Base-by-base conservation (phyloP, 2,888 invertebrate species). In the Torymus auratus region DNA sequence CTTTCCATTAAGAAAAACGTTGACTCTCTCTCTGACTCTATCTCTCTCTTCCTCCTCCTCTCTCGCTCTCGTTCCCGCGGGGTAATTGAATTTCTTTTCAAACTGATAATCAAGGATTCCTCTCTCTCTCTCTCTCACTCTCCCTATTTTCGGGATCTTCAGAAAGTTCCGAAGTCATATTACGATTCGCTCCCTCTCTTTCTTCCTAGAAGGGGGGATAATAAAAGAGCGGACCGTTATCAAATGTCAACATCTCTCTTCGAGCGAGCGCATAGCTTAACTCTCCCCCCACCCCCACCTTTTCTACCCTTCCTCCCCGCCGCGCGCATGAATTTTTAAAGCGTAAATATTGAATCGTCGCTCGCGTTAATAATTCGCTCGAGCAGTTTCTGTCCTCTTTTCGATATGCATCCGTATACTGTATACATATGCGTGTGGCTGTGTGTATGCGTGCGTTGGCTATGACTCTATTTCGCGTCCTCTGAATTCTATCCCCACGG, bases 51-150 rank as follows among this genome's bases (percentile, higher is more conserved):
- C 7, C 41, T 41, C 7, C 7, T 7, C 7, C 41, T 41, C 41
- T 41, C 41, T 41, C 41, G 1, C 41, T 7, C 41, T 41, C 41
- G 41, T 41, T 41, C 41, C 41, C 41, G 41, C 52, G 12, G 11
- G 64, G 28, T 80, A 80, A 80, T 76, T 67, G 80, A 80, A 80
- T 80, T 80, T 80, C 80, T 80, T 76, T 67, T 76, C 13, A 52
- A 76, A 76, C 80, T 71, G 75, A 80, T 76, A 80, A 80, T 80
- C 80, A 76, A 53, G 69, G 41, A 68, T 58, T 62, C 12, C 17
- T 41, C 7, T 0, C 15, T 55, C n/a, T 65, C 23, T 52, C 58
- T 64, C 41, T 61, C 13, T 14, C 64, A 13, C 13, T 64, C 41
- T 61, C 13, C 13, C 64, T n/a, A 14, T 58, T 68, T 15, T 53